Conservation (phyloP, 1,140 invertebrate species). For the Asobara japonica region DNA sequence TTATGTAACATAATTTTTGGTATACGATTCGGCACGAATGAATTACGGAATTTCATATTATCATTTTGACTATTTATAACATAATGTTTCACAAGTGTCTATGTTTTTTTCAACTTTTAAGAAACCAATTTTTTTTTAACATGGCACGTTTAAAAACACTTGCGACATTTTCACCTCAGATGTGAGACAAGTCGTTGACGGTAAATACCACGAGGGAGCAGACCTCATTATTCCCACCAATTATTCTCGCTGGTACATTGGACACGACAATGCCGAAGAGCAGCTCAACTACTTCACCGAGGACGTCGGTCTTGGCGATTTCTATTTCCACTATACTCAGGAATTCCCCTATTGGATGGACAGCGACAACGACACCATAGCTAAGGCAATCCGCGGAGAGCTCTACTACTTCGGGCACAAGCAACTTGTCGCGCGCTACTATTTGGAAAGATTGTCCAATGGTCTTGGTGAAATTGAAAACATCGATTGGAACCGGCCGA, state of each 20-base stretch:
- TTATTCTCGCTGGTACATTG: slow-evolving; percentile 65
- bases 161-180: slow-evolving; percentile 7
- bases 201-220: slow-evolving; percentile 34
- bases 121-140: too few species aligned
- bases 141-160: neutral
- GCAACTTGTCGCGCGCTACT: slow-evolving; percentile 73
- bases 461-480: slow-evolving; percentile 70
- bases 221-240: slow-evolving; percentile 60
- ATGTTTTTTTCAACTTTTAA: too few species aligned
- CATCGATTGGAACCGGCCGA: slow-evolving; percentile 66
- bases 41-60: too few species aligned
- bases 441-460: slow-evolving; percentile 75
- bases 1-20: too few species aligned
- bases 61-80: too few species aligned
- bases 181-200: slow-evolving; percentile 35
- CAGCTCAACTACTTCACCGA: slow-evolving; percentile 76
- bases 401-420: slow-evolving; percentile 71
- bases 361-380: slow-evolving; percentile 62
- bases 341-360: slow-evolving; percentile 73
- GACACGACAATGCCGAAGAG: slow-evolving; percentile 63
- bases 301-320: slow-evolving; percentile 74
- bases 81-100: too few species aligned
- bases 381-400: slow-evolving; percentile 72
- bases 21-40: too few species aligned
- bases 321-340: slow-evolving; percentile 73